phyloP scores from a whole-genome alignment of 2,888 invertebrate species.

The Nudaria mundana region DNA sequence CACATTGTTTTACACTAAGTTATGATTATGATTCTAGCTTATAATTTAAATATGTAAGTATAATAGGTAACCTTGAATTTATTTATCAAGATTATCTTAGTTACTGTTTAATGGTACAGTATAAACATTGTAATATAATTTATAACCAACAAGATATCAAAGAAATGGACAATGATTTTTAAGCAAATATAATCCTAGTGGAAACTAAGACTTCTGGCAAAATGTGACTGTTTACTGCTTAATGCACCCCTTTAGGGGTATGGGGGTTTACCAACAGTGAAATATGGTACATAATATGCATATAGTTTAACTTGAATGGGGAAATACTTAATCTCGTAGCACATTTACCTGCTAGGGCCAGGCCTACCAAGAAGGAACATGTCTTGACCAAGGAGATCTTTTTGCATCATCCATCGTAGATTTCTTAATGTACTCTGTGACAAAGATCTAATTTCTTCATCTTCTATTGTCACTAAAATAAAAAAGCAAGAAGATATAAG shows the following conservation, averaged over 20 bases:
- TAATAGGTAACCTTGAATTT: neutral
- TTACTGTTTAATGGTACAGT: neutral
- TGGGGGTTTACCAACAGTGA: no score
- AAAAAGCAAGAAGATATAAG: no score
- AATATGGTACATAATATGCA: no score
- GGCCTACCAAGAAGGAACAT: conserved; percentile 97
- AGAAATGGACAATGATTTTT: no score
- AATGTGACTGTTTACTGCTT: no score
- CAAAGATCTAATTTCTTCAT: conserved; percentile 78
- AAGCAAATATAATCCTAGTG: neutral
- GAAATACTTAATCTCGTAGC: no score
- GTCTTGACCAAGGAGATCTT: conserved; percentile 95
- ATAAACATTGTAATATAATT: neutral
- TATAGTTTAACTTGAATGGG: no score
- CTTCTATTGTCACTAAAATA: conserved; percentile 66
- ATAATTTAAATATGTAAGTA: no score
- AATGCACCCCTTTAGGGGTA: no score
- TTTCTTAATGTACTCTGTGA: conserved; percentile 89
- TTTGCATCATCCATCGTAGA: conserved; percentile 97
- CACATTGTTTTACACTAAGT: no score
- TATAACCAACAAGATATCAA: neutral
- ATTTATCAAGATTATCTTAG: neutral
- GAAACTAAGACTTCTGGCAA: neutral
- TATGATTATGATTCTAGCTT: no score
- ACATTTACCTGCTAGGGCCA: conserved; percentile 83